A percentile compares a stretch with the other conserved stretches of the same genome.
phyloP scores from a whole-genome alignment of 2,888 invertebrate species.

The Drosophila flavopinicola region DNA sequence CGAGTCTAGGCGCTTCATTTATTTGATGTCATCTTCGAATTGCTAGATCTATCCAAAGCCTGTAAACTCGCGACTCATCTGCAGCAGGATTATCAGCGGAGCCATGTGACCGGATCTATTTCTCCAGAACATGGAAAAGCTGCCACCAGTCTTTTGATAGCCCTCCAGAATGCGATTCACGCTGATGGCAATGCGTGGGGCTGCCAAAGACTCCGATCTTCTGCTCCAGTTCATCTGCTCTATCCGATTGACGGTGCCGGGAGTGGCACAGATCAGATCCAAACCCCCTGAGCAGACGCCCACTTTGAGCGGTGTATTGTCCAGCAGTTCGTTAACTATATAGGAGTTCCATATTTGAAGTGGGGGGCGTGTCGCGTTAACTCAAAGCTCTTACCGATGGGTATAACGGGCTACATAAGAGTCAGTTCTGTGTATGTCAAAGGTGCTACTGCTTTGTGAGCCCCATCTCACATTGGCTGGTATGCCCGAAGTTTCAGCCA shows the following conservation, averaged over 20 bases:
- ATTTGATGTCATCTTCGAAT: neutral
- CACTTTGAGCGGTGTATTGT: conserved; percentile 88
- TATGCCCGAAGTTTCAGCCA: conserved; percentile 88
- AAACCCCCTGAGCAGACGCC: conserved; percentile 91
- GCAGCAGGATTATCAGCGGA: conserved; percentile 91
- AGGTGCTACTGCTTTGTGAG: conserved; percentile 87
- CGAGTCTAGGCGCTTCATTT: too few relatives aligned
- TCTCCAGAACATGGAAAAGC: conserved; percentile 83
- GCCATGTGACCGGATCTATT: conserved; percentile 84
- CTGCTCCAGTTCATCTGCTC: conserved; percentile 89
- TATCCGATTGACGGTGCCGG: conserved; percentile 91
- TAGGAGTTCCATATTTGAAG: too few relatives aligned
- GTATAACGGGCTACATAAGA: too few relatives aligned
- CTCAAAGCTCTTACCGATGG: conserved; percentile 87
- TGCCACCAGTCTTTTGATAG: conserved; percentile 87
- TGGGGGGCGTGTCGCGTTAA: too few relatives aligned
- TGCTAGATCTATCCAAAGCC: conserved; percentile 62
- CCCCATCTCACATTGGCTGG: conserved; percentile 88
- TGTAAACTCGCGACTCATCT: conserved; percentile 85
- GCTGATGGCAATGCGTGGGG: conserved; percentile 86
- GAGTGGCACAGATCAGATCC: conserved; percentile 93
- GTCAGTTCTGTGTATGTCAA: conserved; percentile 86
- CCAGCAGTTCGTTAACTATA: conserved; percentile 89
- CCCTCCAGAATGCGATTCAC: conserved; percentile 88
- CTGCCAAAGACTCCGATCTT: conserved; percentile 86